These are phyloP conservation scores for Apocheima hispidaria DNA, from an alignment of 2,888 invertebrate genomes.

Conservation along the genomic window DNA sequence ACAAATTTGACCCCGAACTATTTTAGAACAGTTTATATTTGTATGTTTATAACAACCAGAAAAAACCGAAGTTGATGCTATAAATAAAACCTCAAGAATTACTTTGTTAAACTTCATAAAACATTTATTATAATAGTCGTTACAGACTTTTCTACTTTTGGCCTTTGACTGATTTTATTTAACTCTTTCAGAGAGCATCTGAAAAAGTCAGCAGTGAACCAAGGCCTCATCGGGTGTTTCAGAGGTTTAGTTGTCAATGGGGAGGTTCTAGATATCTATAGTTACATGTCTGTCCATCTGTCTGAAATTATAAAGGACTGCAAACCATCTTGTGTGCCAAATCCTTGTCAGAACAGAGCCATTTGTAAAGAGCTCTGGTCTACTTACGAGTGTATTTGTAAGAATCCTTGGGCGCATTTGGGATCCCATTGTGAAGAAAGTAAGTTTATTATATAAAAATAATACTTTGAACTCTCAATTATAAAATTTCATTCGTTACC, in stretches of 20 bases:
- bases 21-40: too few species aligned
- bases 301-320: conserved; percentile 97
- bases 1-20: too few species aligned
- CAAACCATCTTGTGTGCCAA: conserved; percentile 97
- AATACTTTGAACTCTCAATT: too few species aligned
- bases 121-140: not conserved
- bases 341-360: conserved; percentile 96
- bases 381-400: conserved; percentile 96
- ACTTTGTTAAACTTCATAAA: too few species aligned
- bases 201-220: conserved; percentile 93
- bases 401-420: conserved; percentile 96
- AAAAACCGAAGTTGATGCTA: too few species aligned
- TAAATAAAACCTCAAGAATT: too few species aligned
- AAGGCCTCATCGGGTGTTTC: conserved; percentile 97
- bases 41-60: too few species aligned
- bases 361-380: conserved; percentile 97
- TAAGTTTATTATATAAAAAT: too few species aligned
- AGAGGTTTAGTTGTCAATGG: conserved; percentile 96
- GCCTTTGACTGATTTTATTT: too few species aligned
- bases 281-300: conserved; percentile 96
- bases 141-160: not conserved
- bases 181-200: conserved; percentile 89
- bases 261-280: conserved; percentile 95
- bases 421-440: conserved; percentile 96
- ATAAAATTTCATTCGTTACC: too few species aligned